Conservation (phyloP, 1,140 invertebrate genomes). For the Plectus sambesii region DNA sequence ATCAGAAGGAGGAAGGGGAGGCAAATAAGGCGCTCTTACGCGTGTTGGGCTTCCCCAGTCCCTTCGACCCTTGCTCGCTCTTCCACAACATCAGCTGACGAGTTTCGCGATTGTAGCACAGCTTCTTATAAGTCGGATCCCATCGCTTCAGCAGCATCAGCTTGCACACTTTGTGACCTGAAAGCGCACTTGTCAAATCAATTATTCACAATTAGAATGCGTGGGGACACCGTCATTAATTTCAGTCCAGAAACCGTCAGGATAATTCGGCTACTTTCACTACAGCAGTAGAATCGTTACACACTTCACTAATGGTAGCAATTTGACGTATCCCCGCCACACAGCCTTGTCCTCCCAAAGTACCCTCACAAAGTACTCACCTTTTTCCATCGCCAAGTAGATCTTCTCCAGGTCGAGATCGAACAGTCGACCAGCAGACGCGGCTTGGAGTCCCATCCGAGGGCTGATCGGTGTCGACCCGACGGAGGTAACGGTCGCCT, state of each 20-base stretch:
- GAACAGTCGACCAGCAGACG: too few relatives aligned
- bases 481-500: too few relatives aligned
- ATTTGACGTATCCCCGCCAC: slow-evolving; percentile 4
- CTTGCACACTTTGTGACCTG: slow-evolving; percentile 32
- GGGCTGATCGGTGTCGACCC: too few relatives aligned
- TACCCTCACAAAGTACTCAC: slow-evolving; percentile 22
- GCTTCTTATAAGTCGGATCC: slow-evolving; percentile 35
- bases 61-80: slow-evolving; percentile 15
- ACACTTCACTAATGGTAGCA: slow-evolving; percentile 2
- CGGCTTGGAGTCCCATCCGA: too few relatives aligned
- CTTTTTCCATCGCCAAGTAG: slow-evolving; percentile 33
- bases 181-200: slow-evolving; percentile 1
- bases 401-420: slow-evolving; percentile 38
- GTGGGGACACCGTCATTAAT: background rate
- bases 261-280: background rate
- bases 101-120: slow-evolving; percentile 32
- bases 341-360: too few relatives aligned
- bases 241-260: slow-evolving; percentile 10
- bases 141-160: slow-evolving; percentile 38
- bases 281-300: background rate
- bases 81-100: slow-evolving; percentile 37
- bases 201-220: slow-evolving; percentile 10
- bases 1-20: too few relatives aligned
- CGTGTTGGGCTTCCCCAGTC: slow-evolving; percentile 19
- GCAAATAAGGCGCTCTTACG: too few relatives aligned